Base-by-base conservation (phyloP, 2,113 vertebrate genomes). In the Heloderma charlesbogerti region DNA sequence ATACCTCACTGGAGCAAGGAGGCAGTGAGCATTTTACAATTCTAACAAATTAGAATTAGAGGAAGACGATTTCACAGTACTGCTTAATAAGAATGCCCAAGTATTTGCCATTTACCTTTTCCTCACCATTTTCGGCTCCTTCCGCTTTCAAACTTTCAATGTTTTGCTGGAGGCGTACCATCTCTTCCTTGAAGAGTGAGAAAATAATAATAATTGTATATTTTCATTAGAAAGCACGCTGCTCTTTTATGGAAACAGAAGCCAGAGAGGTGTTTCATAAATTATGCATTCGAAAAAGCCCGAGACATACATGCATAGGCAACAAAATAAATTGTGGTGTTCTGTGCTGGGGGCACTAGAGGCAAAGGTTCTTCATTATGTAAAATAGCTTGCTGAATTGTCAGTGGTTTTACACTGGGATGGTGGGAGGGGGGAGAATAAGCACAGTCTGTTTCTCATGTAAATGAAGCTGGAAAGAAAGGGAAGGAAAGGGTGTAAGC, bases 161-260 rank as follows among this genome's bases (percentile, higher is more conserved):
- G 89, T 96, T 98, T 95, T 98, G 98, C 95, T 99, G 99, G 43
- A 99, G 97, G 40, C 98, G 98, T 20, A 95, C 43, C 99, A 99
- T 99, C 96, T 99, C 99, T 94, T 99, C 99, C 99, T 99, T 71
- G 95, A 95, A 80, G 94, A 89, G 5, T 29, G n/a, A 86, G 63
- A 79, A 71, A 88, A n/a, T n/a, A 79, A 71, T 40, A 66, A n/a
- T 45, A 54, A 78, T 78, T 40, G 71, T 90, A 69, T 67, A 45
- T 86, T 67, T 84, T 78, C 34, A 77, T 84, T 48, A 85, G 57
- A n/a, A 80, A 86, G 37, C 37, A 79, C 1, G 0, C 3, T 37
- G n/a, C 27, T 69, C 45, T 86, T 63, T 78, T 86, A 4, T 86
- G 22, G 1, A 69, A 80, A 89, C 84, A 45, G 3, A 87, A 86